Percentiles rank a stretch among this genome's conserved stretches.
Evolutionary conservation across 2,888 invertebrate species (phyloP).

Genomic region (Harpalus rufipes): DNA sequence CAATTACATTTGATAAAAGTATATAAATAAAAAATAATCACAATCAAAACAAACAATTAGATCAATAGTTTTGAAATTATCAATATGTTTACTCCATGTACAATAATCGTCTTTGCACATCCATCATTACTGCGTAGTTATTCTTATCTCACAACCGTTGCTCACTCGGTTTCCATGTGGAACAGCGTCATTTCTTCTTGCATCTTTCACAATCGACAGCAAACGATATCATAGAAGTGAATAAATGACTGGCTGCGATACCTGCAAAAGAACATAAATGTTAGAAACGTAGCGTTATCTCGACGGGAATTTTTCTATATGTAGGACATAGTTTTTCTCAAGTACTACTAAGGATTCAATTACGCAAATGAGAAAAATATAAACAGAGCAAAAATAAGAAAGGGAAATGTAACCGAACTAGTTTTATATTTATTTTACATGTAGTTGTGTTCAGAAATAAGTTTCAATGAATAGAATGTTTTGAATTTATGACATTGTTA

Average conservation of each 20-base stretch:
- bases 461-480: too few relatives aligned
- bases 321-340: not conserved
- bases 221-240: not conserved
- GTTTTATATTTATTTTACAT: not conserved
- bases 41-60: not conserved
- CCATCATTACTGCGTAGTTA: not conserved
- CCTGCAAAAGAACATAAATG: conserved; percentile 5
- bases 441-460: not conserved
- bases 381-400: not conserved
- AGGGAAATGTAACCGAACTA: not conserved
- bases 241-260: conserved; percentile 8
- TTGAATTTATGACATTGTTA: too few relatives aligned
- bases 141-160: not conserved
- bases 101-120: not conserved
- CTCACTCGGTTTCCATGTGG: not conserved
- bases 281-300: conserved; percentile 1
- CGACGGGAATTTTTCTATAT: not conserved
- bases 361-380: not conserved
- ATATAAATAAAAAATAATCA: not conserved
- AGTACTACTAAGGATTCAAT: not conserved
- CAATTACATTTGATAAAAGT: not conserved
- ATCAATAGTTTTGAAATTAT: not conserved
- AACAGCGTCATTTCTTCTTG: not conserved
- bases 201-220: conserved; percentile 21
- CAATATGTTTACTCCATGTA: not conserved